A percentile compares a stretch with the other conserved stretches of the same genome.
Conservation (phyloP, 2,797 vertebrate genomes). For the Dromococcyx pavoninus region DNA sequence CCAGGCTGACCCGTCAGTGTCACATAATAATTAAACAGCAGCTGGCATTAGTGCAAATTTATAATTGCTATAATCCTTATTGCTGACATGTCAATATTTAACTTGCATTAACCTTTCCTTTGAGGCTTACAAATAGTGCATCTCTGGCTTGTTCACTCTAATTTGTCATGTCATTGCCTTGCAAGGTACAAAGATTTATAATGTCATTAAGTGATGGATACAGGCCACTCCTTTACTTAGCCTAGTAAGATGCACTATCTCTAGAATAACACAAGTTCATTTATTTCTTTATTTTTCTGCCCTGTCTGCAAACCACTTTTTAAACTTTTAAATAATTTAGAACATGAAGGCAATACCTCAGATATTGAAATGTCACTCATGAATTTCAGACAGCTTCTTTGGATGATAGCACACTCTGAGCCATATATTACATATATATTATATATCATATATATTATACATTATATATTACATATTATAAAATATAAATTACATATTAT, state of each 20-base stretch:
- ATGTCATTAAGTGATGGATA: constrained; percentile 72
- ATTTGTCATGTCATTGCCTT: constrained; percentile 79
- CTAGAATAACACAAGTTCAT: constrained; percentile 28
- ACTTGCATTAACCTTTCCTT: constrained; percentile 82
- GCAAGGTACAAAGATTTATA: constrained; percentile 76
- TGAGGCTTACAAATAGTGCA: constrained; percentile 75
- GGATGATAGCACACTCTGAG: background rate
- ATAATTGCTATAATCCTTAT: constrained; percentile 79
- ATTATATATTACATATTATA: no score
- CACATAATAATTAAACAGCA: constrained; percentile 71
- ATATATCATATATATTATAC: no score
- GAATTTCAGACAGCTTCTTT: background rate
- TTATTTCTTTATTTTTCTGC: constrained; percentile 62
- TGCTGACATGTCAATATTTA: constrained; percentile 83
- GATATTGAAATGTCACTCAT: background rate
- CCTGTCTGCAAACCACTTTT: background rate
- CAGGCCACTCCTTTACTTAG: constrained; percentile 59
- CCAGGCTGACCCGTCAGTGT: constrained; percentile 64
- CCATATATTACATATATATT: no score
- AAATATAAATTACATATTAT: no score
- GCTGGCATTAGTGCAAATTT: constrained; percentile 68
- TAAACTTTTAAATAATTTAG: constrained; percentile 16
- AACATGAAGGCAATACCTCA: background rate
- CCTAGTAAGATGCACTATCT: constrained; percentile 52
- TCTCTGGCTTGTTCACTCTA: constrained; percentile 72